Base-by-base conservation (phyloP, 2,888 invertebrate genomes). In the Gymnoscelis rufifasciata region DNA sequence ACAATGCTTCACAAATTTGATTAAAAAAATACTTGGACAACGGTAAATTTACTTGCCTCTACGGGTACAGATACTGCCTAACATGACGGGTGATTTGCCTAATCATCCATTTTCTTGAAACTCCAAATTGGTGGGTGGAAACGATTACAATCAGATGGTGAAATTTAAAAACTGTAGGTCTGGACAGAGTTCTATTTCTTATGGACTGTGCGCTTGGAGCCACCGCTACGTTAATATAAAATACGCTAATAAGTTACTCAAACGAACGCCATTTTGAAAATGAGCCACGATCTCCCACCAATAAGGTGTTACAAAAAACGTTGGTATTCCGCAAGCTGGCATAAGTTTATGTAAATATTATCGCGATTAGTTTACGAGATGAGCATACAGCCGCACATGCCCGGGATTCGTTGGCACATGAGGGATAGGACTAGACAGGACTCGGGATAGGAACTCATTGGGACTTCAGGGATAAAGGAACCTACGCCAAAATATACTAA, bases 371-470 rank as follows among this genome's bases (percentile, higher is more conserved):
- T 33, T 46, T 30, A 39, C 36, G 38, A 43, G 30, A 39, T 43
- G 41, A 64, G 60, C 67, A 66, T 64, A 63, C 71, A 66, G 68
- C 65, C 70, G 71, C 71, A 66, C 70, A 64, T 64, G 64, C 61
- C 49, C 66, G 65, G 81, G 76, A 83, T 78, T 82, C 83, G 84
- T 78, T 82, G 87, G 86, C 87, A 86, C 86, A 69, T 74, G 71
- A 76, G 83, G 83, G 75, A 64, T 62, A 74, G 87, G 87, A 88
- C 87, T 86, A 87, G 87, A 82, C 59, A 69, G 87, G 83, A 82
- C 71, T 71, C 68, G 65, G 82, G 82, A 71, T 64, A 76, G 82
- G 83, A 80, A 75, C 79, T 65, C 63, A 53, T 45, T 46, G 62
- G 78, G 78, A 67, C 57, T 61, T 60, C 66, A 64, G 66, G 83